Percentiles rank a stretch among this genome's conserved stretches.
phyloP scores from a whole-genome alignment of 2,888 invertebrate genomes.

The Notodonta ziczac region DNA sequence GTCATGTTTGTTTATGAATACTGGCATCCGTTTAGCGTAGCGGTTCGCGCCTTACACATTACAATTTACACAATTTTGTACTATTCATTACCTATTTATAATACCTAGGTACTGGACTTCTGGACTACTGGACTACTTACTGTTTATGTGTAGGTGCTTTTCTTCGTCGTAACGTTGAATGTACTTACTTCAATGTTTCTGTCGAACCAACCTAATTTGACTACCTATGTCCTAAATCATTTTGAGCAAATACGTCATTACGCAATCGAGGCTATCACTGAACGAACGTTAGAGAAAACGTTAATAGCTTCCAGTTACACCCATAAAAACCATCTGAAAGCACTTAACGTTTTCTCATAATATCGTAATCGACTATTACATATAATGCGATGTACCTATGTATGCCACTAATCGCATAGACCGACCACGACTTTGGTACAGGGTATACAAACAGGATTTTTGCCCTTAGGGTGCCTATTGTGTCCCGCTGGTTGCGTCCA shows the following conservation, averaged over 20 bases:
- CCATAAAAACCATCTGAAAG: slow-evolving; percentile 9
- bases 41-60: slow-evolving; percentile 17
- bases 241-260: background rate
- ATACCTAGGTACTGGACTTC: background rate
- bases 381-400: background rate
- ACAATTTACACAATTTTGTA: background rate
- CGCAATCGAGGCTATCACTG: background rate
- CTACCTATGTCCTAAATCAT: no score
- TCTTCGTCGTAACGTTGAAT: background rate
- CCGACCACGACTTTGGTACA: slow-evolving; percentile 14
- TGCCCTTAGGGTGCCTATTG: slow-evolving; percentile 49
- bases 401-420: slow-evolving; percentile 10
- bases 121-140: background rate
- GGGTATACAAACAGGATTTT: slow-evolving; percentile 43
- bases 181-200: background rate
- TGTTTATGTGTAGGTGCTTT: background rate
- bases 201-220: no score
- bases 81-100: background rate
- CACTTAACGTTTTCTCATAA: slow-evolving; percentile 3
- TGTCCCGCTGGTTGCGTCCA: slow-evolving; percentile 43
- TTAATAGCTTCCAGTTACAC: slow-evolving; percentile 21
- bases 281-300: background rate
- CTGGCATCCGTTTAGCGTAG: slow-evolving; percentile 26
- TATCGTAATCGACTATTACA: background rate
- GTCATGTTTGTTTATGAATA: slow-evolving; percentile 49